phyloP scores from a whole-genome alignment of 2,113 vertebrate species.

The Typhlomys cinereus region DNA sequence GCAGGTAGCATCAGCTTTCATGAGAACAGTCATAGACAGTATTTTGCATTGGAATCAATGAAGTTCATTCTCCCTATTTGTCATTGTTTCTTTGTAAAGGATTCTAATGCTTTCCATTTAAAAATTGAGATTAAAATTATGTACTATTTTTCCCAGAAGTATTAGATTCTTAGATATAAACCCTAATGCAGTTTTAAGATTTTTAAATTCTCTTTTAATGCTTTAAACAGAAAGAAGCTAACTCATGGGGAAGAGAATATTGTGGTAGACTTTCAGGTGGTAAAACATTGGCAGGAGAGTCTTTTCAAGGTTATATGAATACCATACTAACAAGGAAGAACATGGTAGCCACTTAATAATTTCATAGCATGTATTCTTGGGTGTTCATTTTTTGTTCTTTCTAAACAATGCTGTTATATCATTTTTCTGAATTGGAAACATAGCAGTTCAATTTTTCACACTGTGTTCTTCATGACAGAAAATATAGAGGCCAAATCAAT shows the following conservation, averaged over 20 bases:
- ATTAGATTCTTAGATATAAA: neutral
- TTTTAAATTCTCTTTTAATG: slow-evolving; percentile 28
- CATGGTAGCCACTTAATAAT: neutral
- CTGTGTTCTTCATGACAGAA: neutral
- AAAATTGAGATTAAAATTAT: slow-evolving; percentile 26
- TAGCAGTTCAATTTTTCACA: neutral
- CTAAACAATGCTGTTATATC: neutral
- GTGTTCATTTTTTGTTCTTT: neutral
- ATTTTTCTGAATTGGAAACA: slow-evolving; percentile 36
- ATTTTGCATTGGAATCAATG: neutral
- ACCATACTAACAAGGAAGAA: neutral
- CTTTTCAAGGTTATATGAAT: neutral
- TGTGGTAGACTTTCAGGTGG: neutral
- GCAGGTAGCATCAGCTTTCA: neutral
- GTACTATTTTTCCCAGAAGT: neutral
- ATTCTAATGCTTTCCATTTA: slow-evolving; percentile 19
- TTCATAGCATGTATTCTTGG: neutral
- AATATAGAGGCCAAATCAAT: neutral
- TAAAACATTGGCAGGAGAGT: neutral
- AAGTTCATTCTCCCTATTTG: neutral
- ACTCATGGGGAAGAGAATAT: neutral
- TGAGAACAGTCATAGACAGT: neutral
- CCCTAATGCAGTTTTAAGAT: neutral
- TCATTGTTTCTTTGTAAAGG: neutral
- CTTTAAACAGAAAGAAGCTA: neutral